Percentiles rank a stretch among this genome's conserved stretches.
phyloP scores from a whole-genome alignment of 2,888 invertebrate genomes.

The Drosophila formosana region DNA sequence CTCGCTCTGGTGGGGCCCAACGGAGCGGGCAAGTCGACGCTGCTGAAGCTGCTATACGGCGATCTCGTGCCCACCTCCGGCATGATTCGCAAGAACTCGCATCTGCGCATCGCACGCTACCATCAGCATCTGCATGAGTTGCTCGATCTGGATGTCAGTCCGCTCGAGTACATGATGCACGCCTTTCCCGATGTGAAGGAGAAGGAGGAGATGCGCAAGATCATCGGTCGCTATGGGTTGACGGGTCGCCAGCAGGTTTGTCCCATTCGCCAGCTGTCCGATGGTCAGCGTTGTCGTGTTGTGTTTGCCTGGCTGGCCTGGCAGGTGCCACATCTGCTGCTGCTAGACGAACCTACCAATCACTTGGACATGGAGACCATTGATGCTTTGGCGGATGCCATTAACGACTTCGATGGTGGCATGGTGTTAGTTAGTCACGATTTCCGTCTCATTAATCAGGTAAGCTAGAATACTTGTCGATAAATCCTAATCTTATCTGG shows the following conservation, averaged over 20 bases:
- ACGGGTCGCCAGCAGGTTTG: slow-evolving; percentile 97
- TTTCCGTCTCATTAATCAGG: slow-evolving; percentile 99
- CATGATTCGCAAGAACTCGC: slow-evolving; percentile 99
- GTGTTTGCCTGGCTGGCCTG: slow-evolving; percentile 99
- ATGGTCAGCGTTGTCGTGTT: slow-evolving; percentile 99
- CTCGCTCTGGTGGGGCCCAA: slow-evolving; percentile 98
- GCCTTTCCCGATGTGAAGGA: slow-evolving; percentile 98
- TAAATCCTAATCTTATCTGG: not conserved
- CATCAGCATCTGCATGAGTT: slow-evolving; percentile 99
- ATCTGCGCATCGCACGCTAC: slow-evolving; percentile 98
- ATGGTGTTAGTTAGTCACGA: slow-evolving; percentile 99
- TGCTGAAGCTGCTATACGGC: slow-evolving; percentile 97
- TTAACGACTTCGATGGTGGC: slow-evolving; percentile 99
- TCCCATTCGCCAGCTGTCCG: slow-evolving; percentile 89
- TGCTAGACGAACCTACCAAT: slow-evolving; percentile 94
- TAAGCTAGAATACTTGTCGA: slow-evolving; percentile 82
- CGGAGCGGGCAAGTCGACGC: slow-evolving; percentile 99
- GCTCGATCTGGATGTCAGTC: slow-evolving; percentile 96
- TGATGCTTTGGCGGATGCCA: slow-evolving; percentile 98
- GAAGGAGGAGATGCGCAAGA: slow-evolving; percentile 99
- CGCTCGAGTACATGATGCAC: slow-evolving; percentile 99
- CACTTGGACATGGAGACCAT: slow-evolving; percentile 99
- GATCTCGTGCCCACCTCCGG: slow-evolving; percentile 98
- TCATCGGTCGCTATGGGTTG: slow-evolving; percentile 98
- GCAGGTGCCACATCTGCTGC: slow-evolving; percentile 97